A percentile compares a stretch with the other conserved stretches of the same genome.
These are phyloP conservation scores for Heteromormyrus szaboi DNA, from an alignment of 2,797 vertebrate genomes.

Conservation along the genomic window DNA sequence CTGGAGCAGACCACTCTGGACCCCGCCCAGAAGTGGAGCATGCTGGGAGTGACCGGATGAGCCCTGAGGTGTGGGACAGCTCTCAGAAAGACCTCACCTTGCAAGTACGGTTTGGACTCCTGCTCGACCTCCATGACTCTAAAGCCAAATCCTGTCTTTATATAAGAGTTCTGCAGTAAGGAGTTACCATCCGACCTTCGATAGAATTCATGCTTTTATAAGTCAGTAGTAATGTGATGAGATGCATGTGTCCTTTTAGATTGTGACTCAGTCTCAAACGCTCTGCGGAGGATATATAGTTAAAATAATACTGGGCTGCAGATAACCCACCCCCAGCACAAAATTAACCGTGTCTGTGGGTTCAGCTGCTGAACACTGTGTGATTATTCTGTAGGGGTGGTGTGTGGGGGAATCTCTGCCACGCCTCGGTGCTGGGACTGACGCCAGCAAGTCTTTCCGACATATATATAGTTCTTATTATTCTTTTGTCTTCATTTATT, in stretches of 20 bases:
- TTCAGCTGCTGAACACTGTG: not conserved
- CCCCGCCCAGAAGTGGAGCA: slow-evolving; percentile 30
- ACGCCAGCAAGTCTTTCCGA: not conserved
- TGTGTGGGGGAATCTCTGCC: not conserved
- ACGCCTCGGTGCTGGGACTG: not conserved
- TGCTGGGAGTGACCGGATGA: slow-evolving; percentile 28
- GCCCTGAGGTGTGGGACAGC: slow-evolving; percentile 24
- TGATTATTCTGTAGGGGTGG: not conserved
- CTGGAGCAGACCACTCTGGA: slow-evolving; percentile 24
- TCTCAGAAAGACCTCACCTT: slow-evolving; percentile 54
- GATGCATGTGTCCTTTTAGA: not conserved
- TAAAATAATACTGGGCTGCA: not conserved
- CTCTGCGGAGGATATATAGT: not conserved
- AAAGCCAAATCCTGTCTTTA: not conserved
- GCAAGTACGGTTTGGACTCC: slow-evolving; percentile 53
- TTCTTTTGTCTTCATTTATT: not conserved
- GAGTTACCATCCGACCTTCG: not conserved
- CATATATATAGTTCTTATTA: not conserved
- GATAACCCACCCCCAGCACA: not conserved
- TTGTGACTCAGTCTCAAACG: not conserved
- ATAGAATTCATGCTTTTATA: not conserved
- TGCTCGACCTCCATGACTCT: not conserved
- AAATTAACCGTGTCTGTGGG: not conserved
- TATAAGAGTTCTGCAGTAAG: not conserved
- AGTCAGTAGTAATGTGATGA: not conserved